These are phyloP conservation scores for Arctocebus calabarensis DNA, from an alignment of 2,797 vertebrate species.

Conservation along the genomic window DNA sequence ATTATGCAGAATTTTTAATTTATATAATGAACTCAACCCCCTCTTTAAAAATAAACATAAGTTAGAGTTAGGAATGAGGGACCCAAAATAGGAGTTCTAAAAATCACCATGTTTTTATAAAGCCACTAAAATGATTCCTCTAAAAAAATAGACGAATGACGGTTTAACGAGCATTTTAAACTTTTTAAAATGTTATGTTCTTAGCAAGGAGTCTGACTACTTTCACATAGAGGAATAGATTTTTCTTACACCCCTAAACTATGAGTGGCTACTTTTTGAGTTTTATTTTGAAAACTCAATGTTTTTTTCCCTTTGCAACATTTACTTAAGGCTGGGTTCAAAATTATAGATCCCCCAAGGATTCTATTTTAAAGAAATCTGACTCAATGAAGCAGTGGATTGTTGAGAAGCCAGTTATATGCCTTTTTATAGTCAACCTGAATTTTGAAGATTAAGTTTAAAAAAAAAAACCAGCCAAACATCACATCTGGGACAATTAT, in stretches of 20 bases:
- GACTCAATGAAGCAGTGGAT: conserved; percentile 1
- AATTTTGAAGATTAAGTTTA: conserved; percentile 18
- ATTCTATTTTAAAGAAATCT: conserved; percentile 55
- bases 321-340: conserved; percentile 46
- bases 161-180: conserved; percentile 50
- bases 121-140: conserved; percentile 23
- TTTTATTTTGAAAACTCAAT: conserved; percentile 45
- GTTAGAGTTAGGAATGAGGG: conserved; percentile 23
- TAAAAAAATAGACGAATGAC: conserved; percentile 43
- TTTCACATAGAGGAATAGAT: not conserved
- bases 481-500: conserved; percentile 25
- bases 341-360: not conserved
- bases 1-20: conserved; percentile 37
- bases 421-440: conserved; percentile 18
- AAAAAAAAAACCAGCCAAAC: conserved; percentile 11
- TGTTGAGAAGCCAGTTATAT: not conserved
- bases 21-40: conserved; percentile 17
- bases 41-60: not conserved
- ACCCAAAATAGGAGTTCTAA: conserved; percentile 29
- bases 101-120: not conserved
- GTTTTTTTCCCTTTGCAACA: not conserved
- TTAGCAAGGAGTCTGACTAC: not conserved
- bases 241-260: not conserved
- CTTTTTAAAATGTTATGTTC: not conserved
- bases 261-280: not conserved